Conservation (phyloP, 1,140 invertebrate species). For the Trichonephila inaurata region DNA sequence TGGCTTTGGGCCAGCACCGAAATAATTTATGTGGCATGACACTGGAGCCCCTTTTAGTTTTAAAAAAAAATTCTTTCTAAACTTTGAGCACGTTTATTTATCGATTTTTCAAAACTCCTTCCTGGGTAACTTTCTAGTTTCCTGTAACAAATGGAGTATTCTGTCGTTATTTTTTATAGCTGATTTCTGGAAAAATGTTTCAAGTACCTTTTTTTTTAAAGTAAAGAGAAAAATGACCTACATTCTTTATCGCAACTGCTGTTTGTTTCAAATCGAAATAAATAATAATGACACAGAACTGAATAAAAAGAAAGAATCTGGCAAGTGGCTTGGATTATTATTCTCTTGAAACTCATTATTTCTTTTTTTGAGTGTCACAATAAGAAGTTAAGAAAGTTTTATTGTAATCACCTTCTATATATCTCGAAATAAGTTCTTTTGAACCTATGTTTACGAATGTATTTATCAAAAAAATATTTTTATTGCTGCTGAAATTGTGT, state of each 20-base stretch:
- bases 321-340: conserved; percentile 1
- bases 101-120: not conserved
- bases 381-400: not conserved
- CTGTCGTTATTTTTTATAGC: conserved; percentile 4
- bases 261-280: not conserved
- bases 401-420: not conserved
- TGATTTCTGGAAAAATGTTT: not conserved
- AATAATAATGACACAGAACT: not conserved
- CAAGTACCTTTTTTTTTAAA: not conserved
- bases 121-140: not conserved
- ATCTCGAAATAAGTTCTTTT: not conserved
- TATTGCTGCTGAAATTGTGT: too few relatives aligned
- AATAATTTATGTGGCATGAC: not conserved
- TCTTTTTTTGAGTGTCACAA: not conserved
- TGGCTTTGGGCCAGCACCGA: not conserved
- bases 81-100: conserved; percentile 7
- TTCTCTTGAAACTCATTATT: not conserved
- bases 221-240: not conserved
- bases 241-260: not conserved
- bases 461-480: too few relatives aligned
- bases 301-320: conserved; percentile 1
- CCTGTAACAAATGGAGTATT: not conserved
- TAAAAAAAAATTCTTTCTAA: not conserved
- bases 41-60: not conserved
- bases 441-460: too few relatives aligned